A percentile compares a stretch with the other conserved stretches of the same genome.
Evolutionary conservation across 1,140 invertebrate species (phyloP).

Genomic region (Bombus affinis): DNA sequence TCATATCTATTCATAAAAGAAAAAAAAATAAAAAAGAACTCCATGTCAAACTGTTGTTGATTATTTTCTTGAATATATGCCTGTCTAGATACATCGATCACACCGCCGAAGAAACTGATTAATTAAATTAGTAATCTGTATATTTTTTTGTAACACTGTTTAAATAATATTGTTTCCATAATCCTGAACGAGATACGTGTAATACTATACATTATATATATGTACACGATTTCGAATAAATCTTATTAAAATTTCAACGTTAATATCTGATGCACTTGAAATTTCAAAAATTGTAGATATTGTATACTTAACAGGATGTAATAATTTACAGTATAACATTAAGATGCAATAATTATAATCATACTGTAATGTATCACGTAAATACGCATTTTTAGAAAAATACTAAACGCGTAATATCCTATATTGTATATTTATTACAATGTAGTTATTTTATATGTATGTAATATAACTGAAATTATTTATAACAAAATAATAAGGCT

Average conservation of each 20-base stretch:
- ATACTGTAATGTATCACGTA: slow-evolving; percentile 41
- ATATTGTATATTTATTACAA: slow-evolving; percentile 55
- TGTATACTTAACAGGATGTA: slow-evolving; percentile 50
- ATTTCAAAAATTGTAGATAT: slow-evolving; percentile 42
- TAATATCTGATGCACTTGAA: slow-evolving; percentile 23
- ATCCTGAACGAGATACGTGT: slow-evolving; percentile 10
- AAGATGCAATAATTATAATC: slow-evolving; percentile 54
- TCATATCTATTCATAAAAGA: slow-evolving; percentile 71
- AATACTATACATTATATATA: slow-evolving; percentile 15
- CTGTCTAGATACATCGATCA: slow-evolving; percentile 37
- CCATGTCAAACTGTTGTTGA: slow-evolving; percentile 59
- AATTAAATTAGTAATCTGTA: slow-evolving; percentile 37
- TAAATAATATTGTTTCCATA: slow-evolving; percentile 16
- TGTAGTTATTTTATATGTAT: slow-evolving; percentile 58
- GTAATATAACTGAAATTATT: slow-evolving; percentile 57
- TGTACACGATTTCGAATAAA: slow-evolving; percentile 3
- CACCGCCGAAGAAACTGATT: slow-evolving; percentile 24
- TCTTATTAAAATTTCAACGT: not conserved
- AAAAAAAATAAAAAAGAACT: slow-evolving; percentile 71
- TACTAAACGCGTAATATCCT: slow-evolving; percentile 44
- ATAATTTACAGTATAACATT: slow-evolving; percentile 19
- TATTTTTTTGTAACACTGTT: slow-evolving; percentile 47
- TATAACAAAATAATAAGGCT: slow-evolving; percentile 54
- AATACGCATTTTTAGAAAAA: slow-evolving; percentile 47
- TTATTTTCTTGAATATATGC: slow-evolving; percentile 46